phyloP scores from a whole-genome alignment of 2,113 vertebrate species.

The Myotis brandtii region DNA sequence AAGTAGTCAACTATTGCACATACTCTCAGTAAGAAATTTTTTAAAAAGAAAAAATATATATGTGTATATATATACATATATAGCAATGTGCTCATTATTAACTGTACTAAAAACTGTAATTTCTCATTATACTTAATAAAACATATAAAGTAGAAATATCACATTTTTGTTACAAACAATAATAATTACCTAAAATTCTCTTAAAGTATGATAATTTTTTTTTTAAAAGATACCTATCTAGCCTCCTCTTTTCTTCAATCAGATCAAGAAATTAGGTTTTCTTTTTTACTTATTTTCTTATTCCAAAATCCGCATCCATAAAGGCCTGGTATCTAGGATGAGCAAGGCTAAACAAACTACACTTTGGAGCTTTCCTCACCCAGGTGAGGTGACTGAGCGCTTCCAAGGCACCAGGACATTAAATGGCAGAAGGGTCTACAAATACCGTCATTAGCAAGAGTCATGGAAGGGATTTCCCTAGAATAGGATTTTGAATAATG shows the following conservation, averaged over 20 bases:
- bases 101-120: slow-evolving; percentile 64
- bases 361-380: slow-evolving; percentile 79
- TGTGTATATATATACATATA: slow-evolving; percentile 52
- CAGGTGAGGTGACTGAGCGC: slow-evolving; percentile 75
- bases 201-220: slow-evolving; percentile 69
- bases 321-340: slow-evolving; percentile 78
- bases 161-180: slow-evolving; percentile 76
- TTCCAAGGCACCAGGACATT: slow-evolving; percentile 82
- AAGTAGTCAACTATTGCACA: slow-evolving; percentile 76
- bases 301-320: slow-evolving; percentile 78
- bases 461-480: slow-evolving; percentile 84
- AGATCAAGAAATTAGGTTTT: slow-evolving; percentile 78
- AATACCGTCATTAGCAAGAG: slow-evolving; percentile 84
- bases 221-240: slow-evolving; percentile 69
- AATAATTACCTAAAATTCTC: slow-evolving; percentile 75
- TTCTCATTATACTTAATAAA: slow-evolving; percentile 69
- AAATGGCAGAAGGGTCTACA: slow-evolving; percentile 83
- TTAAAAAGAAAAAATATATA: neutral
- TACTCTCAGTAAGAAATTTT: slow-evolving; percentile 70
- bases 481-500: slow-evolving; percentile 84
- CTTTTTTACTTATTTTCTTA: slow-evolving; percentile 79
- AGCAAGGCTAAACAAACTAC: slow-evolving; percentile 76
- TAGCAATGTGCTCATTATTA: slow-evolving; percentile 72
- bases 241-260: slow-evolving; percentile 71
- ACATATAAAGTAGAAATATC: slow-evolving; percentile 78